These are phyloP conservation scores for Oeneis ivallda DNA, from an alignment of 2,888 invertebrate species.

Conservation along the genomic window DNA sequence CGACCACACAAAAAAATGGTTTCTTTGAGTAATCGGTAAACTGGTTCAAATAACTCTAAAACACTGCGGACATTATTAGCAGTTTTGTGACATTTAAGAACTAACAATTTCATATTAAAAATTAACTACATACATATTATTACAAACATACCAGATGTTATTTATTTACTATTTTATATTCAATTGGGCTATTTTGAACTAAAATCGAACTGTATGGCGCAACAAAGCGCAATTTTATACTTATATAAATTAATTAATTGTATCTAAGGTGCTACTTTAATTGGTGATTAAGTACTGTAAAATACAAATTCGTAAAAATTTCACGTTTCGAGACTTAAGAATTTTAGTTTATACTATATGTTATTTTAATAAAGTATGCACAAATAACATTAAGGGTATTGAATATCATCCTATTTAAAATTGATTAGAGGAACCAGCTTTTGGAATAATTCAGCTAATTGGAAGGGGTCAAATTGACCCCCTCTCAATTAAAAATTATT, in stretches of 20 bases:
- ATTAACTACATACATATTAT: slow-evolving; percentile 5
- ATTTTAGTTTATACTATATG: slow-evolving; percentile 14
- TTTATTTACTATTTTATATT: neutral
- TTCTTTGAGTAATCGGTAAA: neutral
- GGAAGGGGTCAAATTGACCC: neutral
- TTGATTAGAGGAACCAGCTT: neutral
- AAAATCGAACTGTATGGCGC: slow-evolving; percentile 3
- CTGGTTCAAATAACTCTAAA: neutral
- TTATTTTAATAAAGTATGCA: neutral
- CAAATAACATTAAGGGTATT: neutral
- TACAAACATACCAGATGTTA: too few species aligned
- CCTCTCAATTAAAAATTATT: too few species aligned
- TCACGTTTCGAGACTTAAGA: neutral
- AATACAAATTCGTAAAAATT: slow-evolving; percentile 21
- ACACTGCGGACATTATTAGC: slow-evolving; percentile 11
- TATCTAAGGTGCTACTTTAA: slow-evolving; percentile 18
- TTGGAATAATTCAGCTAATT: too few species aligned
- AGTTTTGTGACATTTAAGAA: slow-evolving; percentile 29
- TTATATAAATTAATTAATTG: slow-evolving; percentile 14
- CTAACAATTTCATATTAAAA: slow-evolving; percentile 17
- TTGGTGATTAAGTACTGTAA: slow-evolving; percentile 30
- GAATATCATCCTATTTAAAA: too few species aligned
- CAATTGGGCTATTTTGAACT: slow-evolving; percentile 19
- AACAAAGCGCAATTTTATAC: slow-evolving; percentile 17
- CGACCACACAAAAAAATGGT: neutral